Evolutionary conservation across 2,888 invertebrate species (phyloP).

Genomic region (Hyppa rectilinea): DNA sequence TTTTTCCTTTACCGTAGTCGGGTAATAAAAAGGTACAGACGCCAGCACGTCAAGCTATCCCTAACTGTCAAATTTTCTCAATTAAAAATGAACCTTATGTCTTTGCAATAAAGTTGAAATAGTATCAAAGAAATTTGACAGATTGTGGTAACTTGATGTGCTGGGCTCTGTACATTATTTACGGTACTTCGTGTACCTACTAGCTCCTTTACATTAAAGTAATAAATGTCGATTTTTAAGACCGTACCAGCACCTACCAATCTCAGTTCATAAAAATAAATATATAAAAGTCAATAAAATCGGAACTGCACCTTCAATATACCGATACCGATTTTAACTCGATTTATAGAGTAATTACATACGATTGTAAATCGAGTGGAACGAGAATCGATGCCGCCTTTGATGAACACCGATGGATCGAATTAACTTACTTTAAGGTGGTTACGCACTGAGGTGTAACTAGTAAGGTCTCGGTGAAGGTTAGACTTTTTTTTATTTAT

Average conservation of each 20-base stretch:
- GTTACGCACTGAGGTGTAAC: conserved; percentile 49
- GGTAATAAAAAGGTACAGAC: no score
- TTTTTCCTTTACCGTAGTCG: no score
- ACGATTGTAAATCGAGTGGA: conserved; percentile 70
- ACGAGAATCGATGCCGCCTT: conserved; percentile 75
- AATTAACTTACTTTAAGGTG: conserved; percentile 62
- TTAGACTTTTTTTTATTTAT: conserved; percentile 8
- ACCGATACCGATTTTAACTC: conserved; percentile 73
- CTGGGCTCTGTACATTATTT: no score
- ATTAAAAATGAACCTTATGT: no score
- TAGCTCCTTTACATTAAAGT: not conserved
- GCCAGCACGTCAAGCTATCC: no score
- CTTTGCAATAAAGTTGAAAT: no score
- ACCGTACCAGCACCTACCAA: conserved; percentile 11
- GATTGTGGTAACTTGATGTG: no score
- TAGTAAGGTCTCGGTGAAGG: not conserved
- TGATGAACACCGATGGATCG: conserved; percentile 76
- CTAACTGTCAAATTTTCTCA: no score
- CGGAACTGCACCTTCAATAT: conserved; percentile 27
- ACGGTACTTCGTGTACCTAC: not conserved
- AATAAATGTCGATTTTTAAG: not conserved
- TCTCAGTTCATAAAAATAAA: conserved; percentile 35
- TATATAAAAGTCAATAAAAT: conserved; percentile 42
- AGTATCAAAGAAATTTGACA: no score
- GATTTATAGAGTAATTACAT: conserved; percentile 75